Base-by-base conservation (phyloP, 2,888 invertebrate species). In the Phrixothrix hirtus region DNA sequence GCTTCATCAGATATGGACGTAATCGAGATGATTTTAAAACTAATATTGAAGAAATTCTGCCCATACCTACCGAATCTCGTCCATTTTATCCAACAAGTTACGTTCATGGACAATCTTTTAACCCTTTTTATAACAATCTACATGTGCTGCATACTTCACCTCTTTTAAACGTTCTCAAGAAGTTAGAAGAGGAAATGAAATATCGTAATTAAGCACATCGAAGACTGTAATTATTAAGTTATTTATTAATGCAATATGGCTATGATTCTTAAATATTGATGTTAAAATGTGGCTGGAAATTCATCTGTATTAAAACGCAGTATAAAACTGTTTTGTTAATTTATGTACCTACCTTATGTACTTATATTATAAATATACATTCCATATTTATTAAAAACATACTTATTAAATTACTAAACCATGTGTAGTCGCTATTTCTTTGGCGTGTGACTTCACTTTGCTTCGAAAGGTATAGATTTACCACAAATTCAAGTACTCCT, bases 1-100 rank as follows among this genome's bases (percentile, higher is more conserved):
- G 53, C 34, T 60, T 59, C 32, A 32, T 60, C 45, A 43, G 58
- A 16, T 60, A 58, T 34, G 58, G 60, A 9, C 52, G 59, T 6
- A 48, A 47, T 16, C 48, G 43, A 7, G 36, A 42, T 1, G 38
- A 11, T 10, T 9, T 12, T 9, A 32, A 36, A 12, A 32, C 12
- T 2, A 21, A 50, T 21, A 36, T 13, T 15, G 50, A 47, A 6
- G 50, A 44, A n/a, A 15, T 32, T n/a, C 36, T 35, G 15, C 35
- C 43, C 10, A 26, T 26, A 26, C 42, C 43, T 32, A 34, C 47
- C 7, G 35, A 43, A 35, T 30, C 36, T 11, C 46, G 34, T 9
- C 36, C 36, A 31, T 21, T 16, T 30, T 38, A 25, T 21, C n/a
- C 16, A n/a, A 10, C 31, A 1, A 41, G 38, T 5, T 37, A 34